Evolutionary conservation across 2,888 invertebrate genomes (phyloP).

Genomic region (Abscondita cerata): DNA sequence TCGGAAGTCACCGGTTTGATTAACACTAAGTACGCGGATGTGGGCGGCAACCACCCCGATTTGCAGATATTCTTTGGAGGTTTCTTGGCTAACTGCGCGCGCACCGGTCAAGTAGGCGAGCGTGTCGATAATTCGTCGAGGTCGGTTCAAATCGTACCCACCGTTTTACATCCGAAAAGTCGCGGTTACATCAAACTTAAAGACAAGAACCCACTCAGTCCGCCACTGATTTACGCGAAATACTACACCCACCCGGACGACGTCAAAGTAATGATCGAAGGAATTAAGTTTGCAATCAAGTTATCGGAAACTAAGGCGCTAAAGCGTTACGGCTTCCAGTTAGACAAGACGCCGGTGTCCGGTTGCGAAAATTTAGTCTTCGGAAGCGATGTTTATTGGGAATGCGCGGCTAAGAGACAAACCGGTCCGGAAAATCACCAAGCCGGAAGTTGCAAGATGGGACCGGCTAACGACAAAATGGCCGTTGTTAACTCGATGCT

Average conservation of each 20-base stretch:
- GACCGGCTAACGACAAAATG: slow-evolving; percentile 75
- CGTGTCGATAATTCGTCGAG: slow-evolving; percentile 72
- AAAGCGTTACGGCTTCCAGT: slow-evolving; percentile 78
- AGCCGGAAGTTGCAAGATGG: slow-evolving; percentile 89
- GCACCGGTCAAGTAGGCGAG: slow-evolving; percentile 87
- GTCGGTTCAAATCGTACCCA: slow-evolving; percentile 77
- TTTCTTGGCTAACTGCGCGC: slow-evolving; percentile 72
- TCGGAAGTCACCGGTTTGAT: slow-evolving; percentile 82
- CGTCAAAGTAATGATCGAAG: slow-evolving; percentile 83
- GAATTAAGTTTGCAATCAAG: slow-evolving; percentile 75
- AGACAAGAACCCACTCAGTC: slow-evolving; percentile 84
- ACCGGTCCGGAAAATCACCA: slow-evolving; percentile 93
- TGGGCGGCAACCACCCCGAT: slow-evolving; percentile 72
- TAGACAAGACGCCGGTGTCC: slow-evolving; percentile 76
- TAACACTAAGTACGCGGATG: slow-evolving; percentile 83
- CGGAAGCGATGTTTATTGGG: slow-evolving; percentile 82
- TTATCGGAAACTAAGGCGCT: slow-evolving; percentile 80
- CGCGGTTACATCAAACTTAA: slow-evolving; percentile 78
- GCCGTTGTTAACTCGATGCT: slow-evolving; percentile 85
- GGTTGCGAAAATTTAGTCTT: slow-evolving; percentile 78
- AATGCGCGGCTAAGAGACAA: slow-evolving; percentile 85
- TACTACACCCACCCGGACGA: slow-evolving; percentile 86
- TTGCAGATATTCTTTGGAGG: slow-evolving; percentile 73
- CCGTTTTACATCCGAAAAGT: slow-evolving; percentile 79
- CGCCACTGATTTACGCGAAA: slow-evolving; percentile 90